phyloP scores from a whole-genome alignment of 2,797 vertebrate genomes.

The Thaleichthys pacificus region DNA sequence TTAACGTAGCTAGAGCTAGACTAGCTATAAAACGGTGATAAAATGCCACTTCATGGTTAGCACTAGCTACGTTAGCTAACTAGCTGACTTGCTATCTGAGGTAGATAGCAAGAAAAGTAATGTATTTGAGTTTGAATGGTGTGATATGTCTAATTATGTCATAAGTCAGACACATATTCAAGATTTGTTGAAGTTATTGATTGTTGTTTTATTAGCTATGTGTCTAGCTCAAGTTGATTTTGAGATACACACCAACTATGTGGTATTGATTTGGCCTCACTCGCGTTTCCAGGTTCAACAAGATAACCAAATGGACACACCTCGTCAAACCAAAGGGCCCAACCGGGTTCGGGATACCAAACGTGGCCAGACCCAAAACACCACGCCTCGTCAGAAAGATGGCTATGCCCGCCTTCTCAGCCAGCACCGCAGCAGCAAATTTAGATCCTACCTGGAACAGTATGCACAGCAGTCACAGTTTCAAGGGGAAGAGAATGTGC shows the following conservation, averaged over 20 bases:
- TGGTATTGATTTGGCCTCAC: not conserved
- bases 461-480: slow-evolving; percentile 70
- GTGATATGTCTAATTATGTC: not conserved
- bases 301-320: slow-evolving; percentile 74
- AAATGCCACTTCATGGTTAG: slow-evolving; percentile 1
- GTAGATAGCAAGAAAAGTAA: not conserved
- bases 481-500: slow-evolving; percentile 63
- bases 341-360: slow-evolving; percentile 60
- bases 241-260: not conserved
- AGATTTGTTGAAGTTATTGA: not conserved
- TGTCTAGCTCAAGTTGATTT: no score
- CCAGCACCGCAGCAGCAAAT: slow-evolving; percentile 82
- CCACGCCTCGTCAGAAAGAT: slow-evolving; percentile 75
- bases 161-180: not conserved
- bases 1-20: not conserved
- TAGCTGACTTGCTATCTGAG: not conserved
- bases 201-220: no score
- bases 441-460: slow-evolving; percentile 78
- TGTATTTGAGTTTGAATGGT: not conserved
- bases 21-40: not conserved
- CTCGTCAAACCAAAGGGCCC: slow-evolving; percentile 56
- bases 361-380: slow-evolving; percentile 54
- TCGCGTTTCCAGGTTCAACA: not conserved
- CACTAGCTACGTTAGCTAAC: not conserved
- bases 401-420: slow-evolving; percentile 81